A percentile compares a stretch with the other conserved stretches of the same genome.
Conservation (phyloP, 2,113 vertebrate genomes). For the Coptodon rendalli region DNA sequence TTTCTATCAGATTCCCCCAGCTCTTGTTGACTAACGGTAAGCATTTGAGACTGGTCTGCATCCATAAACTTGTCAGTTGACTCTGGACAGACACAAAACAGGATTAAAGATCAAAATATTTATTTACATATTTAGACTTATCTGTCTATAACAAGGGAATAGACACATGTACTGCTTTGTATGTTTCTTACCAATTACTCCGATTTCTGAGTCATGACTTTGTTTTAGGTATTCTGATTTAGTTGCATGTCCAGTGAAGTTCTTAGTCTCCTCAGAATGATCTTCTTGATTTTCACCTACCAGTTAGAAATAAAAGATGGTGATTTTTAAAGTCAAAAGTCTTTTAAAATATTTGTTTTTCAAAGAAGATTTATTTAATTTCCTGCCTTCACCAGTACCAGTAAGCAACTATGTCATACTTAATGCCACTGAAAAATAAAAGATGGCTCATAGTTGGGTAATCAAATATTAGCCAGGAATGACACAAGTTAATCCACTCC, state of each 20-base stretch:
- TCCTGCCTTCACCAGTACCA: not conserved
- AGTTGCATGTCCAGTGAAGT: not conserved
- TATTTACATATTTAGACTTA: not conserved
- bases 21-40: not conserved
- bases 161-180: not conserved
- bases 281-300: not conserved
- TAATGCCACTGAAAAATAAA: not conserved
- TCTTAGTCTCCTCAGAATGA: not conserved
- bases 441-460: not conserved
- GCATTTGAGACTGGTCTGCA: not conserved
- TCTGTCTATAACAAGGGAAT: not conserved
- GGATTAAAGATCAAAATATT: not conserved
- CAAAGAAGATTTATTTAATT: not conserved
- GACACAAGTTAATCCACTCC: not conserved
- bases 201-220: not conserved
- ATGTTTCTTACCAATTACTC: not conserved
- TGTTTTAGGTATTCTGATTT: not conserved
- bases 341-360: not conserved
- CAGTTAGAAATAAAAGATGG: not conserved
- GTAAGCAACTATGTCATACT: not conserved
- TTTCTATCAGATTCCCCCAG: not conserved
- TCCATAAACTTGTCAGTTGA: not conserved
- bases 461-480: not conserved
- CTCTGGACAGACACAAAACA: not conserved
- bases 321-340: not conserved